Percentiles rank a stretch among this genome's conserved stretches.
Conservation (phyloP, 2,888 invertebrate genomes). For the Athetis lepigone region DNA sequence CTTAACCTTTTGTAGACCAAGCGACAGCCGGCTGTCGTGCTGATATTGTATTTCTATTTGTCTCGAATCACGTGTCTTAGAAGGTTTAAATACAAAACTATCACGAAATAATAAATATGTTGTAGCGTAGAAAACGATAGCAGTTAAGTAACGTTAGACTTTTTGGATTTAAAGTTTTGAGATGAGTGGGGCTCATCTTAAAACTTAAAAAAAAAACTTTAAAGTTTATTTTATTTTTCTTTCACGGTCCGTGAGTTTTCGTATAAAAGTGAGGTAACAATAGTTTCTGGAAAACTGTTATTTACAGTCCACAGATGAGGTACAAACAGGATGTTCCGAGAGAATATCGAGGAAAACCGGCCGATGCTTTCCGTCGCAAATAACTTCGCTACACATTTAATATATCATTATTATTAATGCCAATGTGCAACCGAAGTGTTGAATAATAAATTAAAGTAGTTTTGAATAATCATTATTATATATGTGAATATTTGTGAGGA, state of each 20-base stretch:
- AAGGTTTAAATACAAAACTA: too few relatives aligned
- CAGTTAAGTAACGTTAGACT: too few relatives aligned
- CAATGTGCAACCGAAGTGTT: not conserved
- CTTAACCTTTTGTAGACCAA: too few relatives aligned
- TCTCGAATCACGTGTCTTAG: too few relatives aligned
- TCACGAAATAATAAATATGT: too few relatives aligned
- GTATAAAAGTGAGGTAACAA: slow-evolving; percentile 14
- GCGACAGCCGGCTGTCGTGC: too few relatives aligned
- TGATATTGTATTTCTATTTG: too few relatives aligned
- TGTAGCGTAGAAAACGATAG: too few relatives aligned
- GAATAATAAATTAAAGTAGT: slow-evolving; percentile 8
- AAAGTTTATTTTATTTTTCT: not conserved
- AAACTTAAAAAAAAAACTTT: too few relatives aligned
- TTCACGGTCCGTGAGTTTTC: slow-evolving; percentile 1
- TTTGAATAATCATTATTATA: not conserved
- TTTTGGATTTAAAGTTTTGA: too few relatives aligned
- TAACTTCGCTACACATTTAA: not conserved
- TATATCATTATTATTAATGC: not conserved
- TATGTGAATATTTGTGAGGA: too few relatives aligned
- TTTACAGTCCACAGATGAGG: slow-evolving; percentile 1
- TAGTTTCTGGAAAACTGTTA: slow-evolving; percentile 15
- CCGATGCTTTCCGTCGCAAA: slow-evolving; percentile 21
- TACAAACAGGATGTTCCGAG: slow-evolving; percentile 44
- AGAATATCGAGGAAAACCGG: slow-evolving; percentile 27
- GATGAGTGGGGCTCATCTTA: too few relatives aligned